A percentile compares a stretch with the other conserved stretches of the same genome.
These are phyloP conservation scores for Nothoprocta perdicaria DNA, from an alignment of 2,113 vertebrate genomes.

Conservation along the genomic window DNA sequence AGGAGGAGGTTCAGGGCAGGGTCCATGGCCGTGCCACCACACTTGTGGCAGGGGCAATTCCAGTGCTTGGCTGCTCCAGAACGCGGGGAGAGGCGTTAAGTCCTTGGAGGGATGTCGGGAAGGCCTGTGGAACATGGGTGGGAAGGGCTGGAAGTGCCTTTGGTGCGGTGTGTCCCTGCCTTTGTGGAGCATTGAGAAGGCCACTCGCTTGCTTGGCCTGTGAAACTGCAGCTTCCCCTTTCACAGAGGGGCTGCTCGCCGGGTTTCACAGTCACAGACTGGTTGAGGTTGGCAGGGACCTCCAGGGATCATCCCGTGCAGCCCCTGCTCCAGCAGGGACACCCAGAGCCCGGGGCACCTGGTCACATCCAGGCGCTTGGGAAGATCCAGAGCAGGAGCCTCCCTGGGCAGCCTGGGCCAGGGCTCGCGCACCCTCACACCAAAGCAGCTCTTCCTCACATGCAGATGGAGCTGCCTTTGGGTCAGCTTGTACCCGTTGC, in stretches of 20 bases:
- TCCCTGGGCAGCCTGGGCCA: too few species aligned
- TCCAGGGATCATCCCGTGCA: too few species aligned
- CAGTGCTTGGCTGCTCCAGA: not conserved
- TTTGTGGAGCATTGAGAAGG: not conserved
- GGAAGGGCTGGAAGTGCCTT: not conserved
- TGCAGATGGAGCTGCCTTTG: too few species aligned
- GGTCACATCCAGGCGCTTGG: too few species aligned
- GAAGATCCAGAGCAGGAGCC: too few species aligned
- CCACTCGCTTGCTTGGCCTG: not conserved
- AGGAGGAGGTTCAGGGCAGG: rapidly evolving
- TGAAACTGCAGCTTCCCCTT: rapidly evolving
- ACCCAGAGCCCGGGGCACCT: too few species aligned
- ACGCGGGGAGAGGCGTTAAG: not conserved
- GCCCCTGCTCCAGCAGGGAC: too few species aligned
- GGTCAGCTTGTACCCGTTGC: too few species aligned
- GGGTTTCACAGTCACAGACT: too few species aligned
- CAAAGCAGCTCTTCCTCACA: too few species aligned
- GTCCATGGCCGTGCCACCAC: not conserved
- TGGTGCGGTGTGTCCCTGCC: not conserved
- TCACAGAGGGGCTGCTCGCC: rapidly evolving
- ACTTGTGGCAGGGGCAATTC: not conserved
- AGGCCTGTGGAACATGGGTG: rapidly evolving
- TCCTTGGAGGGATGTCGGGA: not conserved
- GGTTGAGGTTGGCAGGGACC: too few species aligned
- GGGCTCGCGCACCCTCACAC: too few species aligned